A percentile compares a stretch with the other conserved stretches of the same genome.
Conservation (phyloP, 2,113 vertebrate species). For the Typhlomys cinereus region DNA sequence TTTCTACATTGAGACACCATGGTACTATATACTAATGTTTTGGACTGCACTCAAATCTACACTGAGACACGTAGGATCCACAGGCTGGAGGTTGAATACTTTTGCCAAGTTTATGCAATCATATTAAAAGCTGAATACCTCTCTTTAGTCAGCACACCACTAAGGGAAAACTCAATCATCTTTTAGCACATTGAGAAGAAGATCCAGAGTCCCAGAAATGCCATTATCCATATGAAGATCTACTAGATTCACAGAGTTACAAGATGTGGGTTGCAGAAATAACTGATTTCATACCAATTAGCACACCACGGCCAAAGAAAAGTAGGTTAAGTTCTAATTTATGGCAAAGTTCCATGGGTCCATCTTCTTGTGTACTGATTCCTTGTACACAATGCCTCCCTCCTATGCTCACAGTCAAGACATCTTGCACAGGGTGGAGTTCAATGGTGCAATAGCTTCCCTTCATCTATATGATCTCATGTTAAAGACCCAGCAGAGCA, state of each 20-base stretch:
- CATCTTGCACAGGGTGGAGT: neutral
- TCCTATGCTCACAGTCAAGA: neutral
- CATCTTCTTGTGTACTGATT: neutral
- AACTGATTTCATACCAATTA: neutral
- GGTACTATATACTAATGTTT: neutral
- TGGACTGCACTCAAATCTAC: neutral
- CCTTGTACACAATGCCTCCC: neutral
- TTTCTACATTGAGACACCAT: neutral
- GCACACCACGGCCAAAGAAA: slow-evolving; percentile 40
- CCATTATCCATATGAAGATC: neutral
- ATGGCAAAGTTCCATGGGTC: neutral
- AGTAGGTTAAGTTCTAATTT: neutral
- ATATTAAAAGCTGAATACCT: slow-evolving; percentile 51
- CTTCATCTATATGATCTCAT: neutral
- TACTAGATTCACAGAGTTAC: slow-evolving; percentile 59
- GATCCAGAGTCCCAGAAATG: neutral
- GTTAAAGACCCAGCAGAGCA: neutral
- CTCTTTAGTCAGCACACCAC: slow-evolving; percentile 42
- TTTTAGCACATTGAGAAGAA: neutral
- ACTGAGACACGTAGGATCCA: too few relatives aligned
- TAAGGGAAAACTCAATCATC: slow-evolving; percentile 35
- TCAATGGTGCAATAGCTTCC: neutral
- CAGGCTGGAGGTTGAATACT: neutral
- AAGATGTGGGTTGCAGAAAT: slow-evolving; percentile 15
- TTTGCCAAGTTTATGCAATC: neutral